phyloP scores from a whole-genome alignment of 2,888 invertebrate species.

The Eutolmus rufibarbis region DNA sequence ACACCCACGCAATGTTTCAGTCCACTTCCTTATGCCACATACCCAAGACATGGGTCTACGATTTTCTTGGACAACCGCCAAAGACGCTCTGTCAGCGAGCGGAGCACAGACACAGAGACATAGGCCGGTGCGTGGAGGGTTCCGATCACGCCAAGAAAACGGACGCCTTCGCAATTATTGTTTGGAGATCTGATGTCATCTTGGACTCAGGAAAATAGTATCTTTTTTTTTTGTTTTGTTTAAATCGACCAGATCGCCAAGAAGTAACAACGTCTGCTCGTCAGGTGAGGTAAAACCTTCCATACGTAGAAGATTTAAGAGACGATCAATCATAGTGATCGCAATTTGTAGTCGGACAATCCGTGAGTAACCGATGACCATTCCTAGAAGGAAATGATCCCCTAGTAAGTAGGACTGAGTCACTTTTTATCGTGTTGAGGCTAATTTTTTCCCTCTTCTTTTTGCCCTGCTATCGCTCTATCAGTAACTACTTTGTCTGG shows the following conservation, averaged over 20 bases:
- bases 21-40: conserved; percentile 14
- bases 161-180: conserved; percentile 26
- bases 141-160: neutral
- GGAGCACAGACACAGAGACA: neutral
- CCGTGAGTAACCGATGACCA: neutral
- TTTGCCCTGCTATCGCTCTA: neutral
- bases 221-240: neutral
- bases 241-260: neutral
- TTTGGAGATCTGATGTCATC: conserved; percentile 25
- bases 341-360: neutral
- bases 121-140: neutral
- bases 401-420: neutral
- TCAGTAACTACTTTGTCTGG: neutral
- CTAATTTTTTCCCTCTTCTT: neutral
- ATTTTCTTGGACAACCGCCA: conserved; percentile 21
- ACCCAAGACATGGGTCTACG: neutral
- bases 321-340: neutral
- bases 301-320: neutral
- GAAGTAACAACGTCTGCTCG: neutral
- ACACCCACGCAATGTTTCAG: conserved; percentile 7
- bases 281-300: neutral
- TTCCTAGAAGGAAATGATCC: neutral
- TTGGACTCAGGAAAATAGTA: neutral
- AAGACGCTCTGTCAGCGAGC: conserved; percentile 5
- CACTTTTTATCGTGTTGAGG: neutral